Percentiles rank a stretch among this genome's conserved stretches.
Conservation (phyloP, 92 coral and sea anemone genomes). For the Epizoanthus stellaris region DNA sequence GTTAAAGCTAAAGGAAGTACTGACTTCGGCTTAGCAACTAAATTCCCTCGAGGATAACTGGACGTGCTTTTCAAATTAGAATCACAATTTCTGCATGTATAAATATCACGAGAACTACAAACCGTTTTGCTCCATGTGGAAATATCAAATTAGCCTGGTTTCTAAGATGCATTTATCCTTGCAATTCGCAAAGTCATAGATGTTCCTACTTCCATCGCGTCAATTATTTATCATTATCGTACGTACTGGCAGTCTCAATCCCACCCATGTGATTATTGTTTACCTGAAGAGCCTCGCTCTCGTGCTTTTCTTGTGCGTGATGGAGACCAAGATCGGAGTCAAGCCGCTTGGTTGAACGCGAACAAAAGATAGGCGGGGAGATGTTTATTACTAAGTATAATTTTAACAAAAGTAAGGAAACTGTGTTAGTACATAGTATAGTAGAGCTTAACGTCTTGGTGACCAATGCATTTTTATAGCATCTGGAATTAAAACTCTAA, state of each 20-base stretch:
- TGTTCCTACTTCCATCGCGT: constrained; percentile 74
- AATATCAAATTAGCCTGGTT: constrained; percentile 63
- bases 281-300: constrained; percentile 49
- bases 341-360: neutral
- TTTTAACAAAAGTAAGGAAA: neutral
- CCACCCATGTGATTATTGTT: constrained; percentile 64
- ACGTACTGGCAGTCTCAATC: constrained; percentile 47
- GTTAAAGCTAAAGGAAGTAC: constrained; percentile 44
- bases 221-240: constrained; percentile 77
- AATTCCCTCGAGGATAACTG: constrained; percentile 37
- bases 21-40: constrained; percentile 44
- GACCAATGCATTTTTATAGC: no score
- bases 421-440: no score
- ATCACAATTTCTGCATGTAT: constrained; percentile 27
- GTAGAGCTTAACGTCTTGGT: neutral
- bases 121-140: constrained; percentile 92
- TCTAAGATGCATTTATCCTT: constrained; percentile 71
- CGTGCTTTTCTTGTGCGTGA: constrained; percentile 31
- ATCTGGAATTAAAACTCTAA: no score
- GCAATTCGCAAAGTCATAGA: constrained; percentile 12
- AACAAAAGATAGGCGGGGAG: constrained; percentile 27
- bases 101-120: constrained; percentile 36
- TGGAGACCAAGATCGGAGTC: neutral
- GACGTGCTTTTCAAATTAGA: constrained; percentile 25
- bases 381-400: neutral